These are phyloP conservation scores for Cirrhinus mrigala DNA, from an alignment of 2,797 vertebrate genomes.

Conservation along the genomic window DNA sequence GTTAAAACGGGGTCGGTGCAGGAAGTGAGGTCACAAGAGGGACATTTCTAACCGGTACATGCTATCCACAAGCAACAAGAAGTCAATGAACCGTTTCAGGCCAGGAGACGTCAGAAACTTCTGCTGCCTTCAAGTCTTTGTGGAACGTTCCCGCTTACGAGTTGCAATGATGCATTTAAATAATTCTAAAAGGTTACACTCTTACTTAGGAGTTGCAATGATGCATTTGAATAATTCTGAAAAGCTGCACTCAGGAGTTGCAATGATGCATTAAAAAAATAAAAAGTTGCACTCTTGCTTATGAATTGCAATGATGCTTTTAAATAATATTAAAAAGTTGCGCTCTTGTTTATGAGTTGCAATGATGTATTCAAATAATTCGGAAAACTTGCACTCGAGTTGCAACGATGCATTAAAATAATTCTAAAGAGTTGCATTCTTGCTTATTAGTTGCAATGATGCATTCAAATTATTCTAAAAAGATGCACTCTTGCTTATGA, in stretches of 20 bases:
- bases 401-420: background rate
- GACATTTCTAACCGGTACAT: conserved; percentile 86
- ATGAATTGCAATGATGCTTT: no score
- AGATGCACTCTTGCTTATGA: conserved; percentile 57
- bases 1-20: conserved; percentile 49
- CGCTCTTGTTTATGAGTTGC: conserved; percentile 26
- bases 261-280: no score
- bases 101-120: conserved; percentile 65
- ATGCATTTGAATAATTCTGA: no score
- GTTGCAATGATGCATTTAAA: conserved; percentile 1
- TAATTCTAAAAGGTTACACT: no score
- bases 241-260: no score
- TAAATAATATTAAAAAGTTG: no score
- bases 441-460: conserved; percentile 54
- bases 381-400: conserved; percentile 54
- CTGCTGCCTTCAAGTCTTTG: conserved; percentile 37
- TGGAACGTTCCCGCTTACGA: conserved; percentile 60
- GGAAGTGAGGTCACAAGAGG: conserved; percentile 78
- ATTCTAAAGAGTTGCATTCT: conserved; percentile 24
- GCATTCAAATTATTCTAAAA: background rate
- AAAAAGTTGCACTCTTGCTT: no score
- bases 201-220: no score
- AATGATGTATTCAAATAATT: background rate
- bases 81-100: conserved; percentile 69
- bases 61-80: conserved; percentile 87